Conservation (phyloP, 2,888 invertebrate genomes). For the Pammene fasciana region DNA sequence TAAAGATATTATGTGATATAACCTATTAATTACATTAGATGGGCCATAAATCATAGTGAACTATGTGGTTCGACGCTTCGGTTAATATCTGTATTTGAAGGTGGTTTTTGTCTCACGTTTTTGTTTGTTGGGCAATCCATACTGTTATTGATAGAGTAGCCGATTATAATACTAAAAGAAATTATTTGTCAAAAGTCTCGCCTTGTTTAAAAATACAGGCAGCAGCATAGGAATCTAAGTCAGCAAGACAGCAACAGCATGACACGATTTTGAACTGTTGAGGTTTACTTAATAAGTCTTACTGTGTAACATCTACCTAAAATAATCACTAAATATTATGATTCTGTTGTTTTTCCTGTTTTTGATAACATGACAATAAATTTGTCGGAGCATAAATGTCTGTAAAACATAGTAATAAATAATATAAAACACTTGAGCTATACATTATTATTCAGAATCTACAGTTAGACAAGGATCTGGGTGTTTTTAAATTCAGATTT, state of each 20-base stretch:
- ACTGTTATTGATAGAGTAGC: background rate
- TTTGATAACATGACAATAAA: background rate
- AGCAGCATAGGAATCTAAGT: too few relatives aligned
- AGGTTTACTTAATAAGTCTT: too few relatives aligned
- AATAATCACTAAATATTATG: too few relatives aligned
- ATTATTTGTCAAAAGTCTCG: too few relatives aligned
- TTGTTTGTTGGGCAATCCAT: background rate
- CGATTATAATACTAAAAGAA: too few relatives aligned
- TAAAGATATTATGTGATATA: constrained; percentile 34
- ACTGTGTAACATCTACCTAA: too few relatives aligned
- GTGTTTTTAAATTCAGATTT: background rate
- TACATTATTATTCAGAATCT: constrained; percentile 21
- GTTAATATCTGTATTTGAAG: constrained; percentile 1
- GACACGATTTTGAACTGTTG: too few relatives aligned
- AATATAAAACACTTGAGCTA: constrained; percentile 9
- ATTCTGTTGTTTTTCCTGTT: too few relatives aligned
- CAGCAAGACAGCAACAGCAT: too few relatives aligned
- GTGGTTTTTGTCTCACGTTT: background rate
- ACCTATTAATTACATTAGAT: constrained; percentile 32
- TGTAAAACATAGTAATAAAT: constrained; percentile 12
- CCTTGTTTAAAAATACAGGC: too few relatives aligned
- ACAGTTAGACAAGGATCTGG: background rate
- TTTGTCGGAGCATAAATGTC: constrained; percentile 3
- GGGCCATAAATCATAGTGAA: constrained; percentile 22
- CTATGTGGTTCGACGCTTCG: constrained; percentile 1